Base-by-base conservation (phyloP, 2,797 vertebrate genomes). In the Ptychadena robeensis region DNA sequence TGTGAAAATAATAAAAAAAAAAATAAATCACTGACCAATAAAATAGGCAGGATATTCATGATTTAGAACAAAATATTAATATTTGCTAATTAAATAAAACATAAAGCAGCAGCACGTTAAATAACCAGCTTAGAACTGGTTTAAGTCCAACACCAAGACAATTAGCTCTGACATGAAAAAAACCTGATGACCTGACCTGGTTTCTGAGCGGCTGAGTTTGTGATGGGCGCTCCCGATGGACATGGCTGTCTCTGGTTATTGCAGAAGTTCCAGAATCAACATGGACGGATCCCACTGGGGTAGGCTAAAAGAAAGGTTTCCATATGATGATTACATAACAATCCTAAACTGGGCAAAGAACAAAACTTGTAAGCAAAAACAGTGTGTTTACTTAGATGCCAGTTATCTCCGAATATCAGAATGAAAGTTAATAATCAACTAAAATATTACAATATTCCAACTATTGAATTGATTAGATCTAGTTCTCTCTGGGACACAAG, bases 201-300 rank as follows among this genome's bases (percentile, higher is more conserved):
- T 98, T 97, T 90, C 97, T 94, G 48, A 97, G 93, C 32, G 96
- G 96, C 82, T 95, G 95, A 57, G 95, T 96, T 83, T 98, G 95
- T 0, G 96, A 96, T 6, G 96, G 95, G 30, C 97, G 93, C 66
- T 99, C 98, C 91, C 97, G 93, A 87, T 97, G 97, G 48, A 93
- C 31, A 77, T 98, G 96, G 90, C 95, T 96, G 83, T 99, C 97
- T 91, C 97, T 94, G 0, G 96, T 97, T 88, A 97, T 91, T 37
- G 95, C 95, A 3, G 97, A 97, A 0, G 96, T 94, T 86, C 95
- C 97, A 7, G 97, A 98, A 89, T 99, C 98, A 78, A 98, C 95
- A 0, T 97, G 96, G 87, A 96, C 95, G 63, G 97, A 97, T 70
- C 98, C 98, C 87, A 98, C 96, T 0, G 97, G 97, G 85, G 97